These are phyloP conservation scores for Aphelinus atriplicis DNA, from an alignment of 1,140 invertebrate species.

Conservation along the genomic window DNA sequence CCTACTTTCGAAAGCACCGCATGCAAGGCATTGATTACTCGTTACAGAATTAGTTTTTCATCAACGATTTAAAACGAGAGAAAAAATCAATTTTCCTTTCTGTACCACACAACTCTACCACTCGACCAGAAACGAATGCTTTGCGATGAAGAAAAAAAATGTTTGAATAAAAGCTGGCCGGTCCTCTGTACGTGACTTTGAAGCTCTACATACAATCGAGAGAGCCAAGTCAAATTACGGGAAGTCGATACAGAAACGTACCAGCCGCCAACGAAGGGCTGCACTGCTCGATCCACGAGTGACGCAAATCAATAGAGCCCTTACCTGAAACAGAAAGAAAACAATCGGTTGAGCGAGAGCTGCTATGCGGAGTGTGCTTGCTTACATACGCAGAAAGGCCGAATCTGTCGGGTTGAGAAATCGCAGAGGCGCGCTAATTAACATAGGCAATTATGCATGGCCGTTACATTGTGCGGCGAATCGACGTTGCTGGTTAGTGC, in stretches of 20 bases:
- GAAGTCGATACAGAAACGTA: no score
- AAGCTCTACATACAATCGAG: no score
- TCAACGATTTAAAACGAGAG: background rate
- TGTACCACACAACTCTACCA: background rate
- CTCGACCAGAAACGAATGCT: no score
- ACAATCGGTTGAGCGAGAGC: background rate
- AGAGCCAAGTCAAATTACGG: no score
- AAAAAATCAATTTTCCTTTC: constrained; percentile 4
- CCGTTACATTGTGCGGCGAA: background rate
- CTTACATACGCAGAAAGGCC: background rate
- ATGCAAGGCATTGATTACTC: no score
- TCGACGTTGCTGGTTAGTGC: constrained; percentile 1
- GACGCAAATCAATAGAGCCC: background rate
- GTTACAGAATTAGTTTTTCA: no score
- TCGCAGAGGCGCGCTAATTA: constrained; percentile 7
- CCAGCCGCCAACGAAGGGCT: no score
- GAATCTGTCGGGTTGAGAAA: background rate
- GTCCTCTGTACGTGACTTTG: no score
- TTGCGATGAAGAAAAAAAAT: no score
- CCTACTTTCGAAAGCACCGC: no score
- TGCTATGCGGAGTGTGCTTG: background rate
- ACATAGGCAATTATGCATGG: constrained; percentile 11
- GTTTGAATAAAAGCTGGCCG: background rate
- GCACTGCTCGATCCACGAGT: no score
- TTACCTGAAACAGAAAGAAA: constrained; percentile 38